Conservation (phyloP, 2,888 invertebrate genomes). For the Thalpophila matura region DNA sequence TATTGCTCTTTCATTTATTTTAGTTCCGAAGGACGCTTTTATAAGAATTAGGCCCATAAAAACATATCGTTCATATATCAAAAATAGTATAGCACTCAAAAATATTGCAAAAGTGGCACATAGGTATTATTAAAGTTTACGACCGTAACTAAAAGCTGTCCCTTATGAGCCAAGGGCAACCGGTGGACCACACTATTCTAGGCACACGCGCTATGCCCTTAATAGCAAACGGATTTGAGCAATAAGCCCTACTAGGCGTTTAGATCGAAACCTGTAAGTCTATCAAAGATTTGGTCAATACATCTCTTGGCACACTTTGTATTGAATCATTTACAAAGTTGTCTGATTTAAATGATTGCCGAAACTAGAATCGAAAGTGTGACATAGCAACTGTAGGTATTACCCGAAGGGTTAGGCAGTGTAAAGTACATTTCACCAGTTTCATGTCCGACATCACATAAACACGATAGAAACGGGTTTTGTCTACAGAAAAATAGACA, state of each 20-base stretch:
- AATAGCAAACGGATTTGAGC: constrained; percentile 74
- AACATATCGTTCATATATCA: not conserved
- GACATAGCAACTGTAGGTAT: no score
- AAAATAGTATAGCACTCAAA: constrained; percentile 18
- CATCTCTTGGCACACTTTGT: constrained; percentile 25
- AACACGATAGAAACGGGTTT: no score
- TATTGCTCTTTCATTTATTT: no score
- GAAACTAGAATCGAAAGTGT: constrained; percentile 2
- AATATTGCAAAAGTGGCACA: constrained; percentile 51
- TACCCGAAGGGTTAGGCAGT: no score
- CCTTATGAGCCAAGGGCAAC: constrained; percentile 75
- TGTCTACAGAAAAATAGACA: no score
- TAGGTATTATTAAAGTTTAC: constrained; percentile 56
- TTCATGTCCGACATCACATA: no score
- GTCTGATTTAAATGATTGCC: not conserved
- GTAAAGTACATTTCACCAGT: no score
- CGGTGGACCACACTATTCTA: constrained; percentile 64
- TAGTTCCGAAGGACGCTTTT: no score
- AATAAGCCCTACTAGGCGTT: constrained; percentile 66
- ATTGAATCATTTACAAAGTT: not conserved
- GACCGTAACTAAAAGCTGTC: constrained; percentile 70
- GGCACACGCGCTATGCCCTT: constrained; percentile 66
- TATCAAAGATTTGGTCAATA: constrained; percentile 27
- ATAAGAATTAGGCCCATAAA: no score
- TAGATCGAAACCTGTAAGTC: constrained; percentile 43